Evolutionary conservation across 2,888 invertebrate genomes (phyloP).

Genomic region (Hypercompe scribonia): DNA sequence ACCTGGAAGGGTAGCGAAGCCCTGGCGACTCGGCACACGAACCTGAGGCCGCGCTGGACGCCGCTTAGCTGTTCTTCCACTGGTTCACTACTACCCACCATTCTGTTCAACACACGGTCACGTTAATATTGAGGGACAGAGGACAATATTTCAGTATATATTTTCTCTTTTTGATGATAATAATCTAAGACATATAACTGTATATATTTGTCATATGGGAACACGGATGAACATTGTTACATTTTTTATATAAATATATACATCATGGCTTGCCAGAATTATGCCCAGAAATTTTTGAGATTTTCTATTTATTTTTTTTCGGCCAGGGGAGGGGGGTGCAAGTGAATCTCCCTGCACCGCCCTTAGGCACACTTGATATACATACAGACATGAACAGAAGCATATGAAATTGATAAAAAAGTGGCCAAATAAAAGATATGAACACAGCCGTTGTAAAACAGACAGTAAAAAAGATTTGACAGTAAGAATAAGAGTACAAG

Average conservation of each 20-base stretch:
- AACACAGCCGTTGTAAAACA: background rate
- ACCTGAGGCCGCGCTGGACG: conserved; percentile 91
- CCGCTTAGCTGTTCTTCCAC: conserved; percentile 68
- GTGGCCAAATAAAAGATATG: background rate
- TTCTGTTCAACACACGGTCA: conserved; percentile 52
- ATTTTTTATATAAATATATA: background rate
- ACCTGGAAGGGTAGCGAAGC: conserved; percentile 96
- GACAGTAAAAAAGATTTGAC: background rate
- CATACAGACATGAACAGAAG: background rate
- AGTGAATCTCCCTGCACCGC: too few relatives aligned
- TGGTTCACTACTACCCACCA: conserved; percentile 60
- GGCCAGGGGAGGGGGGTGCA: too few relatives aligned
- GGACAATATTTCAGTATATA: too few relatives aligned
- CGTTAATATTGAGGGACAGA: background rate
- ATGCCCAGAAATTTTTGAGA: too few relatives aligned
- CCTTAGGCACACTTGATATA: too few relatives aligned
- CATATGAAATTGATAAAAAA: background rate
- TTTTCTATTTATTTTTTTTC: too few relatives aligned
- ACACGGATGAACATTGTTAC: background rate
- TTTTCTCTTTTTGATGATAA: too few relatives aligned
- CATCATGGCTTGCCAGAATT: too few relatives aligned
- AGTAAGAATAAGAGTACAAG: background rate
- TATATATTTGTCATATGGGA: too few relatives aligned
- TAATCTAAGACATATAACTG: too few relatives aligned
- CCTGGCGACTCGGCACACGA: conserved; percentile 95